A percentile compares a stretch with the other conserved stretches of the same genome.
These are phyloP conservation scores for Tuberolachnus salignus DNA, from an alignment of 2,888 invertebrate genomes.

Conservation along the genomic window DNA sequence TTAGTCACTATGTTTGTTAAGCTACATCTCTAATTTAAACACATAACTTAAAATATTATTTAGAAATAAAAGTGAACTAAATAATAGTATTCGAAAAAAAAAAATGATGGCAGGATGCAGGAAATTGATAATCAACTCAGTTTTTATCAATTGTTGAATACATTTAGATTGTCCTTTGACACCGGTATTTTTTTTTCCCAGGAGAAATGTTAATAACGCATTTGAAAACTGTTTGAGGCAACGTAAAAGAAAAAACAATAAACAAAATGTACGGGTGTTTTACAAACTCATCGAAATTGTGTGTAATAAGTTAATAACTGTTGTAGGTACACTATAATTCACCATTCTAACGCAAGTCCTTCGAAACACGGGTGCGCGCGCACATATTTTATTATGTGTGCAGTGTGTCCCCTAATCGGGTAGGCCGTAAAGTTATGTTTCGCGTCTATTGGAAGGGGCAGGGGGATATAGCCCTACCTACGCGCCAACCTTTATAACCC, in stretches of 20 bases:
- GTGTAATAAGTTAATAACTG: background rate
- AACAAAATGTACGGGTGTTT: background rate
- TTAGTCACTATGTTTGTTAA: too few relatives aligned
- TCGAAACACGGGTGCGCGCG: background rate
- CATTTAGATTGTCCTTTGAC: background rate
- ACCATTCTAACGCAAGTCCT: background rate
- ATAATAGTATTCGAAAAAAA: background rate
- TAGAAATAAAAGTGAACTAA: too few relatives aligned
- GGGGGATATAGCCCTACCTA: background rate
- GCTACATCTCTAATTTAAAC: too few relatives aligned
- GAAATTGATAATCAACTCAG: constrained; percentile 15
- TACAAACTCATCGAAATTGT: background rate
- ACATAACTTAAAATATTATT: too few relatives aligned
- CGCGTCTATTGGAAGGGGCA: background rate
- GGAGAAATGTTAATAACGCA: too few relatives aligned
- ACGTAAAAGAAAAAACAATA: background rate
- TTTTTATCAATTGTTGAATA: background rate
- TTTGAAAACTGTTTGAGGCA: too few relatives aligned
- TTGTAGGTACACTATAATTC: background rate
- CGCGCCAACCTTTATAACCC: background rate
- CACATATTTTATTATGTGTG: background rate
- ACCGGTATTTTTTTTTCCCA: too few relatives aligned
- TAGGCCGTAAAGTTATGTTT: constrained; percentile 15
- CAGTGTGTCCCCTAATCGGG: constrained; percentile 15
- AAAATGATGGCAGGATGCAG: background rate